These are phyloP conservation scores for Spilarctia lutea DNA, from an alignment of 2,888 invertebrate species.

Conservation along the genomic window DNA sequence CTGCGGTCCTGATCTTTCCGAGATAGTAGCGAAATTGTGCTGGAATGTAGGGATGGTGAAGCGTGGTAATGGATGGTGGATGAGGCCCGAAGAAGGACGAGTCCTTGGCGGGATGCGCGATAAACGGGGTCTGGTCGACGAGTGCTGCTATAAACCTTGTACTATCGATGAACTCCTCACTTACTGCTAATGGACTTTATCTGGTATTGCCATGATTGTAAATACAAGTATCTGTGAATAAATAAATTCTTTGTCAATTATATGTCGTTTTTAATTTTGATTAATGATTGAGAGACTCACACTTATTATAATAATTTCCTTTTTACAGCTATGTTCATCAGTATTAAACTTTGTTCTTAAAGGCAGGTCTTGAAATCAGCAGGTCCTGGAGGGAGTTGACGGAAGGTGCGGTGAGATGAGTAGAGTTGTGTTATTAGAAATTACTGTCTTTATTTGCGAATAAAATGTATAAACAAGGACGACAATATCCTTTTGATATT, in stretches of 20 bases:
- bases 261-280: not conserved
- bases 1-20: not conserved
- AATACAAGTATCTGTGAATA: not conserved
- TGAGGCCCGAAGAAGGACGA: slow-evolving; percentile 26
- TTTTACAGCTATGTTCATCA: too few relatives aligned
- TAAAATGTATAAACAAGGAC: too few relatives aligned
- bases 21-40: not conserved
- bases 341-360: too few relatives aligned
- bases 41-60: not conserved
- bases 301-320: too few relatives aligned
- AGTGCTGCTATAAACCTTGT: slow-evolving; percentile 44
- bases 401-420: too few relatives aligned
- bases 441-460: too few relatives aligned
- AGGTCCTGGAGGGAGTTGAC: too few relatives aligned
- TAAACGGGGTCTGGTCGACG: slow-evolving; percentile 41
- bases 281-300: too few relatives aligned
- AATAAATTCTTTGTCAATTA: not conserved
- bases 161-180: slow-evolving; percentile 35
- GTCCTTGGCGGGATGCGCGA: slow-evolving; percentile 35
- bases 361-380: too few relatives aligned
- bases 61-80: slow-evolving; percentile 38
- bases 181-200: slow-evolving; percentile 7
- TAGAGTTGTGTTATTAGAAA: too few relatives aligned
- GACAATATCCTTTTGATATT: too few relatives aligned
- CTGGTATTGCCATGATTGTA: not conserved